Base-by-base conservation (phyloP, 64 coral and sea anemone species). In the Montipora foliosa region DNA sequence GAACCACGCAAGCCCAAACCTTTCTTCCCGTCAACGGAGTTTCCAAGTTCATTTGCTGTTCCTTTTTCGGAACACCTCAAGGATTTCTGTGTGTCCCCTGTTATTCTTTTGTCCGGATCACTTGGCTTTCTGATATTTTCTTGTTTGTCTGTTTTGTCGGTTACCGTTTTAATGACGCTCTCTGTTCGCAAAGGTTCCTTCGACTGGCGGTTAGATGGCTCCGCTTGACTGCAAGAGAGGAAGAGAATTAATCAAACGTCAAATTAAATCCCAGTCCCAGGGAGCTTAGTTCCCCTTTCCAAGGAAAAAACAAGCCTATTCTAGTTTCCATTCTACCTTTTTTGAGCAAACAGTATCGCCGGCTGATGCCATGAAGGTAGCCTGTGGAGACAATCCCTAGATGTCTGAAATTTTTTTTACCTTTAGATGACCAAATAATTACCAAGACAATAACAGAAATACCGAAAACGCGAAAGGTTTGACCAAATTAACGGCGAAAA, bases 161-260 rank as follows among this genome's bases (percentile, higher is more conserved):
- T 93, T 37, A 87, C 84, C 5, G 87, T 88, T 87, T 93, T 93
- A 44, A 93, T 93, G 22, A 93, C 92, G 44, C 92, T 93, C 81
- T 93, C 92, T n/a, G 92, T 93, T 67, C 92, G 84, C 25, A 93
- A 17, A 3, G 74, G 91, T 14, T 93, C 91, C 58, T 93, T 93
- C 11, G 91, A 47, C 0, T 74, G 60, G 2, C 81, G 81, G 47
- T 46, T 60, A 9, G 79, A 10, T 72, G 82, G 4, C 19, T 86
- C 82, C 5, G 82, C 49, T 7, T 66, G 47, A 49, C 82, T 86
- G n/a, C 2, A 8, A 14, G 44, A 71, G 8, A 62, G 25, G 1
- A 12, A 62, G n/a, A 58, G 4, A 82, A 47, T 47, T 47, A 76
- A 8, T 67, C 2, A 22, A 21, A 9, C 19, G 21, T 21, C 17